These are phyloP conservation scores for Acanthosepion lycidas DNA, from an alignment of 2,888 invertebrate genomes.

Conservation along the genomic window DNA sequence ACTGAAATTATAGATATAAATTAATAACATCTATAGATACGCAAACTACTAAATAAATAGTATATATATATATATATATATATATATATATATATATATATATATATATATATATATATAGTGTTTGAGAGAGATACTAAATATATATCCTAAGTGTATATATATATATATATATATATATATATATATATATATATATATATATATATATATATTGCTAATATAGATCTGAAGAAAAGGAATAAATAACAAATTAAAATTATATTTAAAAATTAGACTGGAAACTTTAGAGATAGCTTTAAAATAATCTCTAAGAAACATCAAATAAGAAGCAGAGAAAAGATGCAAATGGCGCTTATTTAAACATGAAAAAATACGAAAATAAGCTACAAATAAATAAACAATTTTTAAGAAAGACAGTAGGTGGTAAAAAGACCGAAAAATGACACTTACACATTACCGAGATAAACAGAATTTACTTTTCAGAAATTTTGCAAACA, in stretches of 20 bases:
- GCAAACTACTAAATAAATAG: not conserved
- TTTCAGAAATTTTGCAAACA: conserved; percentile 15
- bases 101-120: not conserved
- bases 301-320: not conserved
- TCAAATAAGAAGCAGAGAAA: not conserved
- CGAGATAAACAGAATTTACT: not conserved
- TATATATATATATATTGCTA: not conserved
- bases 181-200: too few relatives aligned
- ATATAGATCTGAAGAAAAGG: too few relatives aligned
- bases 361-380: not conserved
- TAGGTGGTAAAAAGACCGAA: not conserved
- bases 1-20: not conserved
- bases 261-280: not conserved
- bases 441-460: not conserved
- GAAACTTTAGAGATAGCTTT: not conserved
- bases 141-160: too few relatives aligned
- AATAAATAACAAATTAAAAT: not conserved
- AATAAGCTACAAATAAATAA: not conserved
- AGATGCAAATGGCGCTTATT: not conserved
- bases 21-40: not conserved
- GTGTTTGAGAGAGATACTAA: too few relatives aligned
- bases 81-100: not conserved
- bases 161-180: too few relatives aligned
- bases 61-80: not conserved
- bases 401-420: not conserved